Base-by-base conservation (phyloP, 1,140 invertebrate species). In the Euwallacea fornicatus region DNA sequence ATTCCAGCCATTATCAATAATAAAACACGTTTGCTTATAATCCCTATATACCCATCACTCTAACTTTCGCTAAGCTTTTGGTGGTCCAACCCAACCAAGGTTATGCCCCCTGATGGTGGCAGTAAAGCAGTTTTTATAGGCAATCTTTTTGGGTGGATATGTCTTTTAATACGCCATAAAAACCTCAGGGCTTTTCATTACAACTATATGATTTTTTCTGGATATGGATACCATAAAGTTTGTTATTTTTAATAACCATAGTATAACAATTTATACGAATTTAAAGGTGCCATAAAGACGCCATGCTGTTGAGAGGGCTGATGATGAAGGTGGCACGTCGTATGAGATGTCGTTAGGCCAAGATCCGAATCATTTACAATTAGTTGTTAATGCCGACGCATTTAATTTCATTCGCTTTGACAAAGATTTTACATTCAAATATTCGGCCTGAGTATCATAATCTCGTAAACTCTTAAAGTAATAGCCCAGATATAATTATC, bases 151-250 rank as follows among this genome's bases (percentile, higher is more conserved):
- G 13, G 11, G 42, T 62, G 13, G 11, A 62, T 62, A 46, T 62
- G 8, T 64, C 15, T 53, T 64, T 64, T 64, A 64, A 64, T 64
- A 64, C 62, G 2, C 46, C n/a, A 64, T 64, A 64, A 64, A 64
- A 64, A 64, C 44, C 44, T 64, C 46, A 64, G 15, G 53, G 21
- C 44, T 50, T 53, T 64, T 64, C 62, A 64, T 64, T 64, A 64
- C 15, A 4, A 41, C 21, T 33, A 33, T 16, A 64, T 63, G 9
- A 11, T 50, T 50, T 50, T 63, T 63, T 16, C 8, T 13, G 60
- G 42, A 47, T 64, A 64, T 64, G 13, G 21, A 4, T 33, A 33
- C 21, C 21, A 33, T 33, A 33, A 33, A 33, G 21, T 33, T 33
- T 33, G 21, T 33, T 33, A 33, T 33, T 33, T 33, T 33, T 33